Conservation (phyloP, 2,797 vertebrate species). For the Centropyge bicolor region DNA sequence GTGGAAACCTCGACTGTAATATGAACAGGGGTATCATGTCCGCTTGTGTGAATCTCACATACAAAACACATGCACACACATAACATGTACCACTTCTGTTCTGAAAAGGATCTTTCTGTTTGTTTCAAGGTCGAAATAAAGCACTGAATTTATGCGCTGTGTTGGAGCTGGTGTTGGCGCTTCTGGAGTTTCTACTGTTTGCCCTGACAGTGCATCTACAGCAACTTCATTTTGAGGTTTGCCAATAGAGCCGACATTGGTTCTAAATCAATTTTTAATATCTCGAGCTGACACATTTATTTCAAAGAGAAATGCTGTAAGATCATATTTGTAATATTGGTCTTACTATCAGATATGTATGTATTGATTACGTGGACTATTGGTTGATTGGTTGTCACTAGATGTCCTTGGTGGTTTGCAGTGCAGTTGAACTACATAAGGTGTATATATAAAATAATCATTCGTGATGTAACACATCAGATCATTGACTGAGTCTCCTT, state of each 20-base stretch:
- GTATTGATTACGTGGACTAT: not conserved
- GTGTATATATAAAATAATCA: not conserved
- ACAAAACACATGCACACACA: not conserved
- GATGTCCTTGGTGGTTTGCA: no score
- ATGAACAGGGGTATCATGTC: slow-evolving; percentile 38
- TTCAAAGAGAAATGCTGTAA: not conserved
- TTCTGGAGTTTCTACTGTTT: not conserved
- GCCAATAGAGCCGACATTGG: not conserved
- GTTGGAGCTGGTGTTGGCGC: not conserved
- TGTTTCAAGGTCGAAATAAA: not conserved
- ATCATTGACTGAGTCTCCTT: not conserved
- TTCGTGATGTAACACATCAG: not conserved
- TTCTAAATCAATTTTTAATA: slow-evolving; percentile 19
- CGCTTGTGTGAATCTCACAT: not conserved
- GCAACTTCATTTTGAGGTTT: not conserved
- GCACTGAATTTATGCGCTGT: not conserved
- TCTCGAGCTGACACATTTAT: slow-evolving; percentile 9
- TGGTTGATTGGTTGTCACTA: not conserved
- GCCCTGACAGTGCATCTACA: not conserved
- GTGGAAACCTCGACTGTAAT: slow-evolving; percentile 49
- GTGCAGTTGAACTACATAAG: not conserved
- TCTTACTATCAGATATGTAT: not conserved
- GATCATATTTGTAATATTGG: not conserved
- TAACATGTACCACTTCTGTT: not conserved
- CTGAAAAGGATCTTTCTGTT: not conserved